phyloP scores from a whole-genome alignment of 1,140 invertebrate species.

The Anastatus disparis region DNA sequence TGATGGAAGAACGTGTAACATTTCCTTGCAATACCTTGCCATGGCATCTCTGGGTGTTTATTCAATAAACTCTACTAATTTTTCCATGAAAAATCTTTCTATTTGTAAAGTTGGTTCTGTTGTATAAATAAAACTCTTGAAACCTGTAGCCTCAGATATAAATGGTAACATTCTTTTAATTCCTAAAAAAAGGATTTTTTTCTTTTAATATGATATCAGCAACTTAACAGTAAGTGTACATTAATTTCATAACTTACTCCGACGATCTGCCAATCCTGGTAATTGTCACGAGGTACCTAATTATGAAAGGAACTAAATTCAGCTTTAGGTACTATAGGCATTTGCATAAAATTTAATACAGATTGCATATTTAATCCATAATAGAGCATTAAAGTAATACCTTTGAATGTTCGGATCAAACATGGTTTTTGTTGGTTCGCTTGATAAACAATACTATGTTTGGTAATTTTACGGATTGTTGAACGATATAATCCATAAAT shows the following conservation, averaged over 20 bases:
- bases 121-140: slow-evolving; percentile 94
- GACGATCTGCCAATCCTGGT: slow-evolving; percentile 82
- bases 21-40: slow-evolving; percentile 85
- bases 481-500: no score
- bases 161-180: slow-evolving; percentile 93
- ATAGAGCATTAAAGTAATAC: slow-evolving; percentile 93
- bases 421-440: slow-evolving; percentile 91
- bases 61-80: slow-evolving; percentile 92
- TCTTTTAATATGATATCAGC: no score
- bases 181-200: slow-evolving; percentile 73
- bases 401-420: slow-evolving; percentile 92
- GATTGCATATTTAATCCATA: slow-evolving; percentile 92
- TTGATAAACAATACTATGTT: slow-evolving; percentile 86
- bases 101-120: slow-evolving; percentile 98
- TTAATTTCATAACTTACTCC: no score
- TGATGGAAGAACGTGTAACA: slow-evolving; percentile 82
- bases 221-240: no score
- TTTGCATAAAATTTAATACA: slow-evolving; percentile 90
- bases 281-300: slow-evolving; percentile 80
- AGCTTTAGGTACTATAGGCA: slow-evolving; percentile 86
- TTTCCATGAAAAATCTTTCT: slow-evolving; percentile 92
- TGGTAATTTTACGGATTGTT: no score
- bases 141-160: slow-evolving; percentile 94
- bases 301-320: slow-evolving; percentile 78
- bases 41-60: slow-evolving; percentile 80